Evolutionary conservation across 2,113 vertebrate species (phyloP).

Genomic region (Antennarius striatus): DNA sequence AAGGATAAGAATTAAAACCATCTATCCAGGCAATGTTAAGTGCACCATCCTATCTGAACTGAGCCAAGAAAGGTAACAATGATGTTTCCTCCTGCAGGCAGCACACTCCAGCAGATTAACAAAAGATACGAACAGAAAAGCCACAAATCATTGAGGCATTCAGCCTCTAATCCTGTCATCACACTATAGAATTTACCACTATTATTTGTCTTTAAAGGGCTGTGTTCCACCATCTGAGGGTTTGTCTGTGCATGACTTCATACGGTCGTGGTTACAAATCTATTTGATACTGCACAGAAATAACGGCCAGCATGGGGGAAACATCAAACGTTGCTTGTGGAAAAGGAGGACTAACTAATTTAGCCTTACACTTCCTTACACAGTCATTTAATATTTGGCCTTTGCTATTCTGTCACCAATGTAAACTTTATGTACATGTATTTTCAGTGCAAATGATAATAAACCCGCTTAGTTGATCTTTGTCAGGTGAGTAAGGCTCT

Average conservation of each 20-base stretch:
- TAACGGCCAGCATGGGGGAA: background rate
- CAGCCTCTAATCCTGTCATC: conserved; percentile 8
- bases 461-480: too few relatives aligned
- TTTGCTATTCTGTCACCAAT: too few relatives aligned
- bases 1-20: background rate
- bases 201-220: background rate
- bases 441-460: too few relatives aligned
- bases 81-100: background rate
- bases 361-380: too few relatives aligned
- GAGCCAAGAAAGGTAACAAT: background rate
- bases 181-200: background rate
- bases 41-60: background rate
- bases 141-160: background rate
- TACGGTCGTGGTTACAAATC: background rate
- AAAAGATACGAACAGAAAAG: conserved; percentile 8
- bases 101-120: conserved; percentile 8
- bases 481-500: too few relatives aligned
- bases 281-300: background rate
- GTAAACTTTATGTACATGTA: too few relatives aligned
- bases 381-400: too few relatives aligned
- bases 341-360: too few relatives aligned
- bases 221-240: too few relatives aligned
- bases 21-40: background rate
- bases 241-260: background rate
- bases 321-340: too few relatives aligned